Percentiles rank a stretch among this genome's conserved stretches.
These are phyloP conservation scores for Lycaon pictus DNA, from an alignment of 2,113 vertebrate species.

Conservation along the genomic window DNA sequence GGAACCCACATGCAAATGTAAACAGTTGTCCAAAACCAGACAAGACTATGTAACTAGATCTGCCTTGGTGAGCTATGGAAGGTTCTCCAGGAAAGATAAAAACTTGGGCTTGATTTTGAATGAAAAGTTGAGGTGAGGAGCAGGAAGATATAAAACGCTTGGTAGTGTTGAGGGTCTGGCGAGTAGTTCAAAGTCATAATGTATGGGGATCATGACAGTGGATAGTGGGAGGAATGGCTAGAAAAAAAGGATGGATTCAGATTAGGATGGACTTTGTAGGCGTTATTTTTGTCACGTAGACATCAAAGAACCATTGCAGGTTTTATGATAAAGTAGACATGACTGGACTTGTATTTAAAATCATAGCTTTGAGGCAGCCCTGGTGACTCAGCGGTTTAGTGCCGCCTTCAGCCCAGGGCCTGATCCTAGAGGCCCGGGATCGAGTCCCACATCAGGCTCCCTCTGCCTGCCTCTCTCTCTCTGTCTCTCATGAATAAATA, in stretches of 20 bases:
- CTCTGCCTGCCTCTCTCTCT: too few species aligned
- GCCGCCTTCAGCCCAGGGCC: too few species aligned
- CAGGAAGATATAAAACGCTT: not conserved
- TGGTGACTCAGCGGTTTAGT: too few species aligned
- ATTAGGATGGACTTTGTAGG: not conserved
- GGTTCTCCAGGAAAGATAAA: not conserved
- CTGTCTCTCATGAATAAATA: not conserved
- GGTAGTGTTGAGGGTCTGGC: not conserved
- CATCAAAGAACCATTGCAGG: not conserved
- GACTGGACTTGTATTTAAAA: constrained; percentile 1
- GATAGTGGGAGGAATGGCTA: not conserved
- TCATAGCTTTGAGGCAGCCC: too few species aligned
- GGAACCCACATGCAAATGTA: not conserved
- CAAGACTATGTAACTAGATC: not conserved
- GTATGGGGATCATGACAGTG: not conserved
- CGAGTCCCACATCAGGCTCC: too few species aligned
- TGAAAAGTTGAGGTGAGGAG: not conserved
- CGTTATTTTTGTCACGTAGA: not conserved
- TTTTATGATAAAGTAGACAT: not conserved
- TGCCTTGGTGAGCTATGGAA: not conserved
- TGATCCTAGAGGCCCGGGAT: too few species aligned
- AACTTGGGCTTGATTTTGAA: not conserved
- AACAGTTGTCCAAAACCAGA: not conserved
- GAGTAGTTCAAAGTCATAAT: not conserved
- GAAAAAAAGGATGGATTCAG: not conserved